Base-by-base conservation (phyloP, 2,888 invertebrate species). In the Cecidostiba fungosa region DNA sequence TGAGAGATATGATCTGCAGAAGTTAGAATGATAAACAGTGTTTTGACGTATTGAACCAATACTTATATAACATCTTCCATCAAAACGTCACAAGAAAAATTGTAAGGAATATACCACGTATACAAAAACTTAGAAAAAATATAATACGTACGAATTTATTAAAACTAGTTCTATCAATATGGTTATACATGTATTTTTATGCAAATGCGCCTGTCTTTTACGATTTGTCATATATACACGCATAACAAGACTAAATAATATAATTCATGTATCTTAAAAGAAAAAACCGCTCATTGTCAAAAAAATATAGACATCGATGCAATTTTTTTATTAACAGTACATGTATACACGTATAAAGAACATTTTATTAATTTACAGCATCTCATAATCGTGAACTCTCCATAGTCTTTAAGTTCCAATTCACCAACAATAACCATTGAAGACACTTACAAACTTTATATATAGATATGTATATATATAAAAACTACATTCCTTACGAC, bases 401-500 rank as follows among this genome's bases (percentile, higher is more conserved):
- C 39, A 78, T 82, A n/a, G 73, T 72, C 69, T 78, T 76, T 62
- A 47, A 32, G 39, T 19, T 85, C 62, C 74, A 77, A 80, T 84
- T 87, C 73, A 83, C 62, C 76, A 86, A 87, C 85, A 79, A 16
- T 80, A 70, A 85, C 72, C 84, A 86, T 74, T 84, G 47, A 89
- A 87, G 89, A 92, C 92, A 92, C 89, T 90, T 89, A 92, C 90
- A 92, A 90, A 91, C 90, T 89, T 90, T 88, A 59, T 59, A 59
- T 59, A 59, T 86, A 90, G 86, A 85, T 85, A 84, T n/a, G n/a
- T 69, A 78, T 73, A 76, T 73, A 76, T 50, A 80, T 87, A 88
- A 86, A 87, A 89, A 91, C 91, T 90, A 91, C 92, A 91, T 92
- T 92, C 90, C 90, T 90, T 91, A 92, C 91, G 91, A 92, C 92